Evolutionary conservation across 2,888 invertebrate species (phyloP).

Genomic region (Seira sanloemensis): DNA sequence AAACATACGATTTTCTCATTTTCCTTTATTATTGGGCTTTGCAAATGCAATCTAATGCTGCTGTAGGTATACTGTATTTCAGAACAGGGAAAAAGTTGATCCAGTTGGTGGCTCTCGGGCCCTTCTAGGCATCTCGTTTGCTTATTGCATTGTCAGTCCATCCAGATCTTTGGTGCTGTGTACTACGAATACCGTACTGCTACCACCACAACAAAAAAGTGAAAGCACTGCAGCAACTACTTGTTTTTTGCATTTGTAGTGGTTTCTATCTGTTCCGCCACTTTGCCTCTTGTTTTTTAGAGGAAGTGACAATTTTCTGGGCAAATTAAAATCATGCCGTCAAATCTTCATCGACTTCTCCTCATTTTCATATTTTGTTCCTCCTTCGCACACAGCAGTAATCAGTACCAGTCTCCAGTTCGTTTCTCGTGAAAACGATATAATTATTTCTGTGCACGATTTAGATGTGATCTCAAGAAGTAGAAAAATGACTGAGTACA

Average conservation of each 20-base stretch:
- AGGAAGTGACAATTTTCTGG: background rate
- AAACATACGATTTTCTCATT: slow-evolving; percentile 70
- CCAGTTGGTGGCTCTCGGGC: slow-evolving; percentile 29
- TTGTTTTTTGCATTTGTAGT: slow-evolving; percentile 11
- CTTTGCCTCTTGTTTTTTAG: too few relatives aligned
- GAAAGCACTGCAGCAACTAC: slow-evolving; percentile 16
- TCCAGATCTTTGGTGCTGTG: slow-evolving; percentile 66
- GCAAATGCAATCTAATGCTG: slow-evolving; percentile 1
- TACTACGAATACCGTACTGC: slow-evolving; percentile 26
- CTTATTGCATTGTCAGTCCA: slow-evolving; percentile 61
- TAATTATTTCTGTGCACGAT: slow-evolving; percentile 27
- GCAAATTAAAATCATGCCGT: slow-evolving; percentile 51
- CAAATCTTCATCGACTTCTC: slow-evolving; percentile 61
- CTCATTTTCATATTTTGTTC: slow-evolving; percentile 60
- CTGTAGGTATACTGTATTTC: background rate
- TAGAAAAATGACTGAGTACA: background rate
- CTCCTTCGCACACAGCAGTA: slow-evolving; percentile 54
- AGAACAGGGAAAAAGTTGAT: background rate
- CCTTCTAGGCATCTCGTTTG: slow-evolving; percentile 43
- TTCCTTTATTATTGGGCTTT: background rate
- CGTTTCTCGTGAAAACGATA: slow-evolving; percentile 17
- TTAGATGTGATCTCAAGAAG: background rate
- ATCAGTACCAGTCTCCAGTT: slow-evolving; percentile 55
- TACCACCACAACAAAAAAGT: slow-evolving; percentile 10
- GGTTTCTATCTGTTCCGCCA: too few relatives aligned